Percentiles rank a stretch among this genome's conserved stretches.
Conservation (phyloP, 2,888 invertebrate species). For the Oxycera nigricornis region DNA sequence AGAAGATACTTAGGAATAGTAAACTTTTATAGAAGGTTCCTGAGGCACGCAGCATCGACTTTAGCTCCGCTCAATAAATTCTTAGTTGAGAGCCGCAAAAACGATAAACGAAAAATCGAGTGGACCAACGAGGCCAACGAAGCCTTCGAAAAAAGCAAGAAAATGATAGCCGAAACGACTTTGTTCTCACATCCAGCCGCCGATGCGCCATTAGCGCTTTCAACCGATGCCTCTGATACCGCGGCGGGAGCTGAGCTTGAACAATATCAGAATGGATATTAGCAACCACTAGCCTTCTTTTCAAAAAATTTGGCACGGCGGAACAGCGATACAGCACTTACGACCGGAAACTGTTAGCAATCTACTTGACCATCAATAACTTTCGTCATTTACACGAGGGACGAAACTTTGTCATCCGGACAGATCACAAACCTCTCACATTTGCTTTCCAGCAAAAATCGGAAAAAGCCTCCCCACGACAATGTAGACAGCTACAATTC, state of each 20-base stretch:
- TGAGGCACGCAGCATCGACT: background rate
- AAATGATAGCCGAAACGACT: background rate
- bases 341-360: constrained; percentile 57
- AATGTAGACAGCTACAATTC: no score
- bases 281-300: constrained; percentile 56
- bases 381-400: no score
- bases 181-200: background rate
- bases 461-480: no score
- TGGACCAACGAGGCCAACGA: background rate
- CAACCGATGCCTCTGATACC: constrained; percentile 52
- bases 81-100: constrained; percentile 6
- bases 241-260: constrained; percentile 57
- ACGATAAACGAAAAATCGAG: background rate
- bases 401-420: no score
- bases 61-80: background rate
- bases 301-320: background rate
- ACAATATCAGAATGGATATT: constrained; percentile 49
- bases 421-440: no score
- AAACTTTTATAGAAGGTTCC: constrained; percentile 12
- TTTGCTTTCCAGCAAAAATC: no score
- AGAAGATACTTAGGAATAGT: background rate
- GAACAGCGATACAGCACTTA: constrained; percentile 46
- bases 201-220: constrained; percentile 49
- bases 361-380: constrained; percentile 56
- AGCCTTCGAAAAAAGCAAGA: background rate